phyloP scores from a whole-genome alignment of 2,113 vertebrate genomes.

The Psilopsiagon aurifrons region DNA sequence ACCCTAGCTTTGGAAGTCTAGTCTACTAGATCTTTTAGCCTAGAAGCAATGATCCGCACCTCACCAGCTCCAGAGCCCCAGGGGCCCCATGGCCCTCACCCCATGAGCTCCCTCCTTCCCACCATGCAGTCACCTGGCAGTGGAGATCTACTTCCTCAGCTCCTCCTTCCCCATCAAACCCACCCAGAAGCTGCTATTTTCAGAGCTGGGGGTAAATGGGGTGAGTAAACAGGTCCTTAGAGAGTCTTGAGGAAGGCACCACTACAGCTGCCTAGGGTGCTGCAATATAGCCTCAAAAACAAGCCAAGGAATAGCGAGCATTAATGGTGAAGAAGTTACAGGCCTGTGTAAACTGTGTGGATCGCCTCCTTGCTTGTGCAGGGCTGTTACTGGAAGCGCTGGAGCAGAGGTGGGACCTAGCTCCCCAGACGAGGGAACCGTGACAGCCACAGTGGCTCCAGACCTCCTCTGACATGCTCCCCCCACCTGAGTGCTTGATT shows the following conservation, averaged over 20 bases:
- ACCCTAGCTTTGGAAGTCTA: not conserved
- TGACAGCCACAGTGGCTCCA: not conserved
- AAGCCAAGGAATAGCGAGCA: not conserved
- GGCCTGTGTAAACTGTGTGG: not conserved
- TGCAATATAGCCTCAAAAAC: not conserved
- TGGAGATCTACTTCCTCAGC: not conserved
- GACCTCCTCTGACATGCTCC: not conserved
- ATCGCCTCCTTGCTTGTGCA: not conserved
- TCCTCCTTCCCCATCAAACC: not conserved
- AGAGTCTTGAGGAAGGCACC: not conserved
- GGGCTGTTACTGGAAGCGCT: not conserved
- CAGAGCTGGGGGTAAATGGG: not conserved
- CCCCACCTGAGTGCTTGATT: not conserved
- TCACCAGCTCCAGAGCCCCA: not conserved
- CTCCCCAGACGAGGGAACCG: rapidly evolving
- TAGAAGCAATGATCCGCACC: not conserved
- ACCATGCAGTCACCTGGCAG: not conserved
- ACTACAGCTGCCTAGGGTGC: not conserved
- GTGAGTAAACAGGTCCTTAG: not conserved
- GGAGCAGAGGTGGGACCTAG: not conserved
- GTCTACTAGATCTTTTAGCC: not conserved
- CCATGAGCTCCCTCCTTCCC: not conserved
- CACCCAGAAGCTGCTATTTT: not conserved
- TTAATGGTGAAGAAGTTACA: too few species aligned
- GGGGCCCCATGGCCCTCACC: too few species aligned